These are phyloP conservation scores for Heptranchias perlo DNA, from an alignment of 2,113 vertebrate species.

Conservation along the genomic window DNA sequence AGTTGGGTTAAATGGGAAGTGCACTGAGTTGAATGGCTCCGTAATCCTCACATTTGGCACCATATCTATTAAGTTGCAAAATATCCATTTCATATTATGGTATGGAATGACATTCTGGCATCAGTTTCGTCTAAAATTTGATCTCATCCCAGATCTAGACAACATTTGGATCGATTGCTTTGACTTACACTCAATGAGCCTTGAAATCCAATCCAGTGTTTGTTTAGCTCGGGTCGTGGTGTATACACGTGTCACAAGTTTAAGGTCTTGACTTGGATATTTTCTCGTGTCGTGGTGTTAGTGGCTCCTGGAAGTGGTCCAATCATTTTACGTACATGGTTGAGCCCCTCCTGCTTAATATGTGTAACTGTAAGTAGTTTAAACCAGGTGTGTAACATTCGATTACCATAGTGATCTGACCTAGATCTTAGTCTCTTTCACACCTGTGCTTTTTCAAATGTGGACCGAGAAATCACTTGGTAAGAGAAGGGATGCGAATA, in stretches of 20 bases:
- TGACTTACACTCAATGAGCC: not conserved
- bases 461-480: no score
- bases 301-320: not conserved
- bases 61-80: not conserved
- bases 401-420: not conserved
- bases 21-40: not conserved
- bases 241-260: not conserved
- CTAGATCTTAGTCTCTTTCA: no score
- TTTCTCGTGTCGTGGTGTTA: no score
- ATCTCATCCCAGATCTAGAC: not conserved
- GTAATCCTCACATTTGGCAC: not conserved
- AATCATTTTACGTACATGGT: not conserved
- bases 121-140: not conserved
- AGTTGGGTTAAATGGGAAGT: not conserved
- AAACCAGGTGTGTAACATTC: not conserved
- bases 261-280: not conserved
- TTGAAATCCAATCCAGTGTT: not conserved
- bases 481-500: no score
- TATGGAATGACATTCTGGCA: not conserved
- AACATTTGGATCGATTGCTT: not conserved
- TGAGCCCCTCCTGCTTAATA: not conserved
- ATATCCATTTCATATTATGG: not conserved
- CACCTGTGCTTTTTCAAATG: no score
- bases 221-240: not conserved
- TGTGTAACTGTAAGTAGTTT: not conserved